Evolutionary conservation across 2,113 vertebrate species (phyloP).

Genomic region (Peromyscus leucopus): DNA sequence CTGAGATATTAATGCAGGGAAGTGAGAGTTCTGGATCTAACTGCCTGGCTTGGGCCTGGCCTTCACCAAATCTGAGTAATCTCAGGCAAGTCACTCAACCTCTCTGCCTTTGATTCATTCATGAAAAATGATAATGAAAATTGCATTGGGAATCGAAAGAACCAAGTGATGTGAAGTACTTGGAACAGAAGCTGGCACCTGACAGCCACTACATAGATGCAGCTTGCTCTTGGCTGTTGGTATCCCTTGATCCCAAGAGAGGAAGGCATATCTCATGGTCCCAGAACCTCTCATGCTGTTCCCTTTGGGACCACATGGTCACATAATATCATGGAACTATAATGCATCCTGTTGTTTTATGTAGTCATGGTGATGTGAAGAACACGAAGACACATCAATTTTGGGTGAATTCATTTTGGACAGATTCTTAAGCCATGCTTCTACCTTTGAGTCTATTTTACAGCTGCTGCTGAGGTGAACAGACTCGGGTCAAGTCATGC

Average conservation of each 20-base stretch:
- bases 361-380: background rate
- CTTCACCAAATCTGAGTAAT: background rate
- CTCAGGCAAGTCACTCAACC: background rate
- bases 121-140: background rate
- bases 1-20: background rate
- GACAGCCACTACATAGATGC: too few relatives aligned
- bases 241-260: background rate
- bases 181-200: background rate
- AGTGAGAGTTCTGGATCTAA: background rate
- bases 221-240: background rate
- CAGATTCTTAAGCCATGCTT: background rate
- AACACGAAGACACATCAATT: background rate
- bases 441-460: background rate
- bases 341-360: background rate
- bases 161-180: background rate
- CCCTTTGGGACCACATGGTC: background rate
- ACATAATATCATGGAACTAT: background rate
- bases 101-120: background rate
- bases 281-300: background rate
- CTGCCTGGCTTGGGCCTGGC: background rate
- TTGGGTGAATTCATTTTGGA: background rate
- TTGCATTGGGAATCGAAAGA: background rate
- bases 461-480: background rate
- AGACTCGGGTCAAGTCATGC: background rate
- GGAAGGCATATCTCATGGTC: background rate